Percentiles rank a stretch among this genome's conserved stretches.
Conservation (phyloP, 2,113 vertebrate genomes). For the Eublepharis macularius region DNA sequence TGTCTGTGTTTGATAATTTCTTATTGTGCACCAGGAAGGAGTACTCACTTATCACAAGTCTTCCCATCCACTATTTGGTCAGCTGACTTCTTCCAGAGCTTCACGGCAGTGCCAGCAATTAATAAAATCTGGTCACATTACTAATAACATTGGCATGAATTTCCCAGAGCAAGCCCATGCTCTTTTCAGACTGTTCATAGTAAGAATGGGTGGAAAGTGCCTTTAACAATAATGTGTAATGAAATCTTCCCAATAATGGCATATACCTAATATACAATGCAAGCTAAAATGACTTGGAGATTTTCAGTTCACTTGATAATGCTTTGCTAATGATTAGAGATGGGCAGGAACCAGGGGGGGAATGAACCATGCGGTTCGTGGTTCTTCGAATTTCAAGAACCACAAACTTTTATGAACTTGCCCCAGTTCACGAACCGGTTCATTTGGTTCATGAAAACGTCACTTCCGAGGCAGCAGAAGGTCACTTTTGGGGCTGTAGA, state of each 20-base stretch:
- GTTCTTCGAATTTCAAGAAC: too few species aligned
- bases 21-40: background rate
- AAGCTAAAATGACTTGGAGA: background rate
- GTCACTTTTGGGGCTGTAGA: too few species aligned
- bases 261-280: background rate
- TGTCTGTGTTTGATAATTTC: background rate
- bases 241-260: slow-evolving; percentile 11
- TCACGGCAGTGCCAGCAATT: background rate
- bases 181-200: background rate
- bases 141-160: background rate
- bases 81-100: background rate
- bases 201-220: background rate
- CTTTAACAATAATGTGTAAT: background rate
- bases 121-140: background rate
- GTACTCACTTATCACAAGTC: background rate
- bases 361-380: too few species aligned
- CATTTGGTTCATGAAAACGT: too few species aligned
- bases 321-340: too few species aligned
- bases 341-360: too few species aligned
- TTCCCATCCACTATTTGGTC: background rate
- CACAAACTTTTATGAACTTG: too few species aligned
- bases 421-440: too few species aligned
- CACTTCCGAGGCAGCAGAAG: too few species aligned
- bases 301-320: background rate
- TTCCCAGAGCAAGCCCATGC: background rate